Evolutionary conservation across 2,888 invertebrate genomes (phyloP).

Genomic region (Coecobrya sp.): DNA sequence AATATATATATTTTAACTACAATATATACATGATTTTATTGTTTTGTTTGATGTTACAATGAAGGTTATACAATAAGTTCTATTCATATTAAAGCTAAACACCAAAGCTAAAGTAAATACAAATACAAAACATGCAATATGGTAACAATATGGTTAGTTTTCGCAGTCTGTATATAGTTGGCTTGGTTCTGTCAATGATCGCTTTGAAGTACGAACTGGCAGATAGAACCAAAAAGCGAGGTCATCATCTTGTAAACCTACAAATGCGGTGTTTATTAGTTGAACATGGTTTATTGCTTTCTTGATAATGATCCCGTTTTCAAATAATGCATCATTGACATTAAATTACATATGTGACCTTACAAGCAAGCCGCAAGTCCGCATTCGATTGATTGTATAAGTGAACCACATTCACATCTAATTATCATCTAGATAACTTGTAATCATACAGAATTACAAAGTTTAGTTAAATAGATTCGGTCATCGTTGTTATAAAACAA

Average conservation of each 20-base stretch:
- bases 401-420: background rate
- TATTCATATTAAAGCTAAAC: too few species aligned
- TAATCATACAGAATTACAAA: background rate
- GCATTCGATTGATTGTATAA: background rate
- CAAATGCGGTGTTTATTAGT: conserved; percentile 9
- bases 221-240: background rate
- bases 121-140: too few species aligned
- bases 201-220: too few species aligned
- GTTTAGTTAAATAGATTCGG: too few species aligned
- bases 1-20: background rate
- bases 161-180: too few species aligned
- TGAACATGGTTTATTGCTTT: conserved; percentile 23
- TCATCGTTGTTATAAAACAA: conserved; percentile 37
- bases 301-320: conserved; percentile 48
- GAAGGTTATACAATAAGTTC: too few species aligned
- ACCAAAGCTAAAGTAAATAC: too few species aligned
- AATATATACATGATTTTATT: background rate
- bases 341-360: conserved; percentile 40
- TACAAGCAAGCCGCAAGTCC: background rate
- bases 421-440: background rate
- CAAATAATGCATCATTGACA: conserved; percentile 6
- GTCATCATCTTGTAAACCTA: conserved; percentile 13
- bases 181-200: too few species aligned
- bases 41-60: too few species aligned
- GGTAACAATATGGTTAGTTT: too few species aligned